A percentile compares a stretch with the other conserved stretches of the same genome.
phyloP scores from a whole-genome alignment of 37 sponge, comb jelly and placozoan species.

The Hormiphora californensis region DNA sequence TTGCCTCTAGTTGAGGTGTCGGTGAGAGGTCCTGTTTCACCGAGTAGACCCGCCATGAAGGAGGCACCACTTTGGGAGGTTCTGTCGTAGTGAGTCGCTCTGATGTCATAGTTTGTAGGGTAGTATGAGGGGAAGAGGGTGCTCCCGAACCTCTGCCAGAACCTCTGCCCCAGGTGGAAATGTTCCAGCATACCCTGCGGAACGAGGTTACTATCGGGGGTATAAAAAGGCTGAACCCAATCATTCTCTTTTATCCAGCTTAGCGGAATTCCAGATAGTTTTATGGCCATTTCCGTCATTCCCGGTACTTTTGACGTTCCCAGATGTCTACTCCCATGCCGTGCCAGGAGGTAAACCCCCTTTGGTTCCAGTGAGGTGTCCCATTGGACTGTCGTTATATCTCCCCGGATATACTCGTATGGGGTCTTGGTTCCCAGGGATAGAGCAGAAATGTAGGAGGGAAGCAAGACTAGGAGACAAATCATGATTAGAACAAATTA shows the following conservation, averaged over 20 bases:
- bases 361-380: neutral
- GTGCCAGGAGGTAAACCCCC: neutral
- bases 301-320: neutral
- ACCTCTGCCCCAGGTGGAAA: neutral
- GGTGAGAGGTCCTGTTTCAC: neutral
- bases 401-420: neutral
- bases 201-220: neutral
- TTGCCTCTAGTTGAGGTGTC: neutral
- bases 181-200: conserved; percentile 15
- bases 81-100: neutral
- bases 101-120: neutral
- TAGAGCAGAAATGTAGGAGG: no score
- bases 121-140: neutral
- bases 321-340: conserved; percentile 5
- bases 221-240: neutral
- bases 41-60: neutral
- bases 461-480: no score
- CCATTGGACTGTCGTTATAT: neutral
- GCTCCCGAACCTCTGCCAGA: neutral
- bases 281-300: neutral
- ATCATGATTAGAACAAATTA: no score
- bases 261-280: neutral
- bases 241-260: neutral
- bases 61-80: neutral
- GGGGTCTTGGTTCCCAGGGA: conserved; percentile 4